Evolutionary conservation across 2,113 vertebrate species (phyloP).

Genomic region (Caracal caracal): DNA sequence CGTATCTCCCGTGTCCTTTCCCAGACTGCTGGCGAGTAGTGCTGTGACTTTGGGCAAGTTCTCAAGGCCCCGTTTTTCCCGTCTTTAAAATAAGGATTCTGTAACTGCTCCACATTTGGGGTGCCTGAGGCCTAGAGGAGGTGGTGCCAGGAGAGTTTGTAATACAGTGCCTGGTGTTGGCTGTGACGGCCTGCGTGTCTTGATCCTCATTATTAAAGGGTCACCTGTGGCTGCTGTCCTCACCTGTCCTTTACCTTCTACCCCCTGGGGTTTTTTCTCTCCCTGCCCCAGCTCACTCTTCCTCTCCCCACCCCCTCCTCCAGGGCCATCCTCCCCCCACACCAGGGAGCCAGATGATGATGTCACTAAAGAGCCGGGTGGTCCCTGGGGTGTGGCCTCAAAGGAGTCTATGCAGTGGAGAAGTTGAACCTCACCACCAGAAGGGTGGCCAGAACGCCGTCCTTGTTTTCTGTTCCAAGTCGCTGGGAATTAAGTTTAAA

Average conservation of each 20-base stretch:
- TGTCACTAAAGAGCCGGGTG: rapidly evolving
- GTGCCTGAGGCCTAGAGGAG: not conserved
- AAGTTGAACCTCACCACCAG: not conserved
- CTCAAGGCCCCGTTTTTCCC: not conserved
- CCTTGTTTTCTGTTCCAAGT: not conserved
- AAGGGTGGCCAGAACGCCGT: rapidly evolving
- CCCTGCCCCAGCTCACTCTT: too few species aligned
- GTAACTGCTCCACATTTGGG: rapidly evolving
- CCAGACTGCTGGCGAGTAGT: not conserved
- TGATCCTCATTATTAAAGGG: not conserved
- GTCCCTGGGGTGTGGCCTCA: not conserved
- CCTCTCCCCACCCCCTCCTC: rapidly evolving
- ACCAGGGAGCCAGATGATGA: not conserved
- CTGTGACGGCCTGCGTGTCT: not conserved
- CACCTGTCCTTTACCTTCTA: not conserved
- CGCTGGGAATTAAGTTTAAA: slow-evolving; percentile 1
- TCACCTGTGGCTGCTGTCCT: not conserved
- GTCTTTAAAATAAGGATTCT: not conserved
- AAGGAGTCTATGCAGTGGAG: not conserved
- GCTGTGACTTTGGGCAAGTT: not conserved
- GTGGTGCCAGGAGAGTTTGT: rapidly evolving
- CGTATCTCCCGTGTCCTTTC: not conserved
- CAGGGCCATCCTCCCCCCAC: not conserved
- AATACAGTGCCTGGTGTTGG: rapidly evolving
- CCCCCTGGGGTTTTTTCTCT: not conserved